Percentiles rank a stretch among this genome's conserved stretches.
phyloP scores from a whole-genome alignment of 2,797 vertebrate genomes.

The Acanthiza pusilla region DNA sequence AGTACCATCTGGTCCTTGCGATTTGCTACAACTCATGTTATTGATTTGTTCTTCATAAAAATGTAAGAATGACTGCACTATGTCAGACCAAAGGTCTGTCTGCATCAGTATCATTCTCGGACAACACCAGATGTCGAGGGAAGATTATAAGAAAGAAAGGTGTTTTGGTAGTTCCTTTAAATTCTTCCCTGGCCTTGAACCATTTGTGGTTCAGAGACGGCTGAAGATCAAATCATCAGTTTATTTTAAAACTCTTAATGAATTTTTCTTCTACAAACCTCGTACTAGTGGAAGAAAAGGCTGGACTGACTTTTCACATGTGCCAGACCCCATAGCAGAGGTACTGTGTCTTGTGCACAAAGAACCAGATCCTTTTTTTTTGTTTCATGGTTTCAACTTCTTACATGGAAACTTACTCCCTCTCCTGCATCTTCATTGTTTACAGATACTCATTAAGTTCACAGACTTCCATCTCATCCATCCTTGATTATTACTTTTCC shows the following conservation, averaged over 20 bases:
- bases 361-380: not conserved
- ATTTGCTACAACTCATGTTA: conserved; percentile 36
- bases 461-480: not conserved
- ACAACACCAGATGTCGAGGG: conserved; percentile 5
- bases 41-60: conserved; percentile 57
- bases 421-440: not conserved
- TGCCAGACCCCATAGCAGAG: not conserved
- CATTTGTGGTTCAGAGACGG: not conserved
- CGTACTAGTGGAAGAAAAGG: not conserved
- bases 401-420: not conserved
- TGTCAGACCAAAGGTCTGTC: not conserved
- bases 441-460: not conserved
- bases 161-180: not conserved
- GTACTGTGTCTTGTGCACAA: not conserved
- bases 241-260: not conserved
- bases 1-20: conserved; percentile 43
- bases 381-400: not conserved
- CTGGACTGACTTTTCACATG: not conserved
- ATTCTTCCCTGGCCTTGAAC: not conserved
- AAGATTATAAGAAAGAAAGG: conserved; percentile 3
- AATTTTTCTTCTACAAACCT: not conserved
- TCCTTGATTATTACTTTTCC: not conserved
- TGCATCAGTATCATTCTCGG: not conserved
- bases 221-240: not conserved
- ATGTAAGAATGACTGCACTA: not conserved